A percentile compares a stretch with the other conserved stretches of the same genome.
Conservation (phyloP, 2,888 invertebrate genomes). For the Xylocampa areola region DNA sequence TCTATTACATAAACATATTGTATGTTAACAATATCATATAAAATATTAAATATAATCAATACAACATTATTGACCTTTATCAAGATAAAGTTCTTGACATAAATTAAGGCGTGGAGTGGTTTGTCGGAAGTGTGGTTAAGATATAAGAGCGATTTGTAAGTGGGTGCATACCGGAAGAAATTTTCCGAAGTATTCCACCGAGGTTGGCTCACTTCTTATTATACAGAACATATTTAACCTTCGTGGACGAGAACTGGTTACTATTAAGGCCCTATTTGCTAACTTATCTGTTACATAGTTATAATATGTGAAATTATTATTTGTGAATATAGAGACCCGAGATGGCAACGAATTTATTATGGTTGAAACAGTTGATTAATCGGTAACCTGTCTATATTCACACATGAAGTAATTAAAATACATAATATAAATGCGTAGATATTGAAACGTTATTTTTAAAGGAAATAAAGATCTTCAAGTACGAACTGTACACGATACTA, state of each 20-base stretch:
- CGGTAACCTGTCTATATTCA: slow-evolving; percentile 10
- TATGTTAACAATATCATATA: slow-evolving; percentile 29
- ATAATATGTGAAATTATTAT: slow-evolving; percentile 35
- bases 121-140: slow-evolving; percentile 71
- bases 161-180: slow-evolving; percentile 71
- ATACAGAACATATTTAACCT: slow-evolving; percentile 64
- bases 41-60: slow-evolving; percentile 40
- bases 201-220: slow-evolving; percentile 63
- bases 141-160: slow-evolving; percentile 45
- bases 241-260: slow-evolving; percentile 68
- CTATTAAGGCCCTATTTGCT: slow-evolving; percentile 58
- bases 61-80: slow-evolving; percentile 46
- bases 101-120: slow-evolving; percentile 60
- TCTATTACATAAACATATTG: slow-evolving; percentile 14
- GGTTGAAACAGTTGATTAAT: slow-evolving; percentile 30
- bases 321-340: slow-evolving; percentile 22
- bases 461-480: slow-evolving; percentile 47
- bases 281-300: slow-evolving; percentile 35
- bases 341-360: slow-evolving; percentile 32
- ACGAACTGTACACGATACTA: slow-evolving; percentile 49
- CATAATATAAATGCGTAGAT: slow-evolving; percentile 5
- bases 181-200: slow-evolving; percentile 62
- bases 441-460: slow-evolving; percentile 28
- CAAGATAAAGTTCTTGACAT: slow-evolving; percentile 74
- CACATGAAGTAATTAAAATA: slow-evolving; percentile 2